Evolutionary conservation across 2,113 vertebrate species (phyloP).

Genomic region (Sciurus niger): DNA sequence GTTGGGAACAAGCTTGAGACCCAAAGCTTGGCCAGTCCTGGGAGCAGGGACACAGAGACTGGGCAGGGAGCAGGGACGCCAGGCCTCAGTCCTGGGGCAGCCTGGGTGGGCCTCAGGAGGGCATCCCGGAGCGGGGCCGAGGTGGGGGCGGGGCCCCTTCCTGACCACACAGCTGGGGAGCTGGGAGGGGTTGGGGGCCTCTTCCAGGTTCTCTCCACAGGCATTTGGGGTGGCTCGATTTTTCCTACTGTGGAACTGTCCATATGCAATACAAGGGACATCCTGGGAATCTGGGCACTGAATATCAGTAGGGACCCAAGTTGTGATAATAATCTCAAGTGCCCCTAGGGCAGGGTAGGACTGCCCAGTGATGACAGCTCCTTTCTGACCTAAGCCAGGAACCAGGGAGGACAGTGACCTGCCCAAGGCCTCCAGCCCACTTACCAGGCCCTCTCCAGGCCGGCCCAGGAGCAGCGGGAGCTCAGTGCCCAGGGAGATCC

Average conservation of each 20-base stretch:
- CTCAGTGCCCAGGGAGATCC: no score
- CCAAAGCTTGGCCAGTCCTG: neutral
- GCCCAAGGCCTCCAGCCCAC: neutral
- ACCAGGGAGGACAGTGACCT: neutral
- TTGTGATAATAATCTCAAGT: neutral
- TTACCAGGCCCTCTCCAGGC: neutral
- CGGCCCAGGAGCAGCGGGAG: neutral
- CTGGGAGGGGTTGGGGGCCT: no score
- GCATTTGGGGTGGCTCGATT: neutral
- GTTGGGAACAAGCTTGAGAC: neutral
- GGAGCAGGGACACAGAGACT: no score
- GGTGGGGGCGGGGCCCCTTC: fast-evolving
- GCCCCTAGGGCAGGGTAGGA: neutral
- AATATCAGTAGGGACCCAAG: no score
- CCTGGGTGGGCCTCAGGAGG: neutral
- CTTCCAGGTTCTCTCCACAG: neutral
- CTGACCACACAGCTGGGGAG: neutral
- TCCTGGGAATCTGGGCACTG: neutral
- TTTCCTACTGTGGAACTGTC: neutral
- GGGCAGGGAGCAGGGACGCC: neutral
- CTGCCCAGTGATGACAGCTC: neutral
- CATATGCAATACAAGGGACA: neutral
- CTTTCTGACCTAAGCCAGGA: neutral
- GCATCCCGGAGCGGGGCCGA: no score
- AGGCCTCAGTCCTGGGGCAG: neutral